Conservation (phyloP, 2,113 vertebrate genomes). For the Paradoxurus hermaphroditus region DNA sequence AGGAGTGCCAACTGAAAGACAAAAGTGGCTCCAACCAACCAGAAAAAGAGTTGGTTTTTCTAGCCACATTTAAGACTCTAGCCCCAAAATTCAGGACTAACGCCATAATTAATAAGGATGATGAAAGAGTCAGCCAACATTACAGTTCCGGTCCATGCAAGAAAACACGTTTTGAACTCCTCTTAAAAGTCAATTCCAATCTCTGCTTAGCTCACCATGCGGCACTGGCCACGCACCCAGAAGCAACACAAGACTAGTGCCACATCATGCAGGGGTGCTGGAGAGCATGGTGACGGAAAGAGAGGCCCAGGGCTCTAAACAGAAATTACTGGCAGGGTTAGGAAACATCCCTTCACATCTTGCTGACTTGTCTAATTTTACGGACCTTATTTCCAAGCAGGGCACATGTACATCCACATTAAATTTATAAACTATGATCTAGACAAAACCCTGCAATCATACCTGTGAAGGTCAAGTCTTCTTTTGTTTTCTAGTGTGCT, state of each 20-base stretch:
- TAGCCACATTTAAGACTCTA: not conserved
- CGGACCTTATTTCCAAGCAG: not conserved
- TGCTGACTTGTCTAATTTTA: not conserved
- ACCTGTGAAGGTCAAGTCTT: not conserved
- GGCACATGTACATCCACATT: not conserved
- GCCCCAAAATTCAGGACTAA: not conserved
- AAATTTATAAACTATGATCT: not conserved
- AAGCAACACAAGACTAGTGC: not conserved
- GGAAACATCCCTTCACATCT: not conserved
- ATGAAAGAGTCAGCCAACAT: not conserved
- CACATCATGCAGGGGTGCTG: accelerated
- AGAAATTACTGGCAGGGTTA: not conserved
- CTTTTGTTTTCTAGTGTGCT: not conserved
- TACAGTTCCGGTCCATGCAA: not conserved
- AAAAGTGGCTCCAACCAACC: not conserved
- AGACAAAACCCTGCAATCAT: not conserved
- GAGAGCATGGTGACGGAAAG: not conserved
- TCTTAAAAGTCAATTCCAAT: not conserved
- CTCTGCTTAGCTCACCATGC: not conserved
- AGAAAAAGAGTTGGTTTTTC: not conserved
- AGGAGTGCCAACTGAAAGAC: not conserved
- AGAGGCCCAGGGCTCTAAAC: not conserved
- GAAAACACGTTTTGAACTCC: not conserved
- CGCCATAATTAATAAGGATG: not conserved
- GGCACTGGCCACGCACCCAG: not conserved